phyloP scores from a whole-genome alignment of 2,888 invertebrate species.

The Auanema freiburgensis region DNA sequence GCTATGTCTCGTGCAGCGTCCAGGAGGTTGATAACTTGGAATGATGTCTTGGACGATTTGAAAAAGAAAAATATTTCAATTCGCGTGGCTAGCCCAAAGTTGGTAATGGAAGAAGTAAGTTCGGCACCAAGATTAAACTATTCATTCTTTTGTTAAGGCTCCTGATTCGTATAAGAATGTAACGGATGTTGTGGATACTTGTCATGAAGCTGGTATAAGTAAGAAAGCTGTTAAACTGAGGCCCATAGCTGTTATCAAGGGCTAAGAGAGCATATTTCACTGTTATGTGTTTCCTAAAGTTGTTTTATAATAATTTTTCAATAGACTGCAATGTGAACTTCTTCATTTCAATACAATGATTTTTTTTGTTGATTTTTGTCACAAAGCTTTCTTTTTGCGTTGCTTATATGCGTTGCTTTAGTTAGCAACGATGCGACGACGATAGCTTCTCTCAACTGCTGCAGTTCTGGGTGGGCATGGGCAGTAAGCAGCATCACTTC shows the following conservation, averaged over 20 bases:
- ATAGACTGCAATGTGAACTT: too few relatives aligned
- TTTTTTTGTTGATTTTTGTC: too few relatives aligned
- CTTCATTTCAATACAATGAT: too few relatives aligned
- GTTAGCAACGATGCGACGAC: too few relatives aligned
- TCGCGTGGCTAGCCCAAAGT: conserved; percentile 94
- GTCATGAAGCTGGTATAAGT: conserved; percentile 94
- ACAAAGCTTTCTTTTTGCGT: too few relatives aligned
- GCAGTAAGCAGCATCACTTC: conserved; percentile 38
- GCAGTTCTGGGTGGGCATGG: conserved; percentile 46
- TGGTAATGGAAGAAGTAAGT: conserved; percentile 90
- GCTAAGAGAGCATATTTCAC: conserved; percentile 69
- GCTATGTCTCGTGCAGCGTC: conserved; percentile 96
- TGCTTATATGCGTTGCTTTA: too few relatives aligned
- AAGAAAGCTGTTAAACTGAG: conserved; percentile 92
- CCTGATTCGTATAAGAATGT: conserved; percentile 99
- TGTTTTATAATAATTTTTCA: too few relatives aligned
- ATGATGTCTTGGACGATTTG: conserved; percentile 82
- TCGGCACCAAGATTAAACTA: too few relatives aligned
- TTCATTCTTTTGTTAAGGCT: conserved; percentile 72
- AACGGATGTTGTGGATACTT: conserved; percentile 97
- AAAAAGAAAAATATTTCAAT: conserved; percentile 76
- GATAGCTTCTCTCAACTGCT: conserved; percentile 26
- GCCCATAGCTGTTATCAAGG: conserved; percentile 98
- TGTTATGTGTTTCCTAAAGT: too few relatives aligned
- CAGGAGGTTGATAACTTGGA: conserved; percentile 88